phyloP scores from a whole-genome alignment of 2,888 invertebrate genomes.

The Apodemia mormo region DNA sequence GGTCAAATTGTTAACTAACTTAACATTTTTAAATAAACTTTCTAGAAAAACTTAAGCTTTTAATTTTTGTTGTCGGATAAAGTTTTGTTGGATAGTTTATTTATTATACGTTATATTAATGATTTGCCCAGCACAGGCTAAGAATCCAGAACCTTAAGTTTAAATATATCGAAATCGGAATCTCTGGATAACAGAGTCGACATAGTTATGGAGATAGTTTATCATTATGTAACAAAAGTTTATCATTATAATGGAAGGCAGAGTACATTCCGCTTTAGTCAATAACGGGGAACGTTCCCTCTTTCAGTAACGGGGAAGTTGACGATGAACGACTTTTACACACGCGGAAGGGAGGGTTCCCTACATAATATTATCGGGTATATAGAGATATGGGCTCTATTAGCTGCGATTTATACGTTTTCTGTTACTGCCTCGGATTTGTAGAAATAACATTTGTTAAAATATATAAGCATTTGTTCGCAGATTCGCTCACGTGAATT shows the following conservation, averaged over 20 bases:
- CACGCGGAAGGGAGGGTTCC: slow-evolving; percentile 1
- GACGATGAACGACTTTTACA: slow-evolving; percentile 2
- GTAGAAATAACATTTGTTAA: neutral
- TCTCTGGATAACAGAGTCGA: neutral
- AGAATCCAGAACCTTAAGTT: too few relatives aligned
- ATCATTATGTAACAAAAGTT: neutral
- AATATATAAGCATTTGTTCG: neutral
- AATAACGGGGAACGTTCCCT: neutral
- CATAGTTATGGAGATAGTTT: neutral
- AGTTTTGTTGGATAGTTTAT: too few relatives aligned
- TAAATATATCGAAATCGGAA: neutral
- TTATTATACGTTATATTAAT: too few relatives aligned
- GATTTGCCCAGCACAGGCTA: too few relatives aligned
- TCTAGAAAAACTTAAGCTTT: too few relatives aligned
- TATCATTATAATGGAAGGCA: neutral
- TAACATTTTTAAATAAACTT: too few relatives aligned
- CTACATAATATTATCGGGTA: neutral
- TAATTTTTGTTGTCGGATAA: too few relatives aligned
- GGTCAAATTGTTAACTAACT: too few relatives aligned
- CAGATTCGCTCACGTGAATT: too few relatives aligned
- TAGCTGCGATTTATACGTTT: neutral
- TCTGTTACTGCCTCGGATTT: neutral
- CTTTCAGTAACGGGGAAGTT: neutral
- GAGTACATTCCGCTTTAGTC: neutral
- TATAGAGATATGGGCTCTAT: neutral